Evolutionary conservation across 2,797 vertebrate genomes (phyloP).

Genomic region (Catamblyrhynchus diadema): DNA sequence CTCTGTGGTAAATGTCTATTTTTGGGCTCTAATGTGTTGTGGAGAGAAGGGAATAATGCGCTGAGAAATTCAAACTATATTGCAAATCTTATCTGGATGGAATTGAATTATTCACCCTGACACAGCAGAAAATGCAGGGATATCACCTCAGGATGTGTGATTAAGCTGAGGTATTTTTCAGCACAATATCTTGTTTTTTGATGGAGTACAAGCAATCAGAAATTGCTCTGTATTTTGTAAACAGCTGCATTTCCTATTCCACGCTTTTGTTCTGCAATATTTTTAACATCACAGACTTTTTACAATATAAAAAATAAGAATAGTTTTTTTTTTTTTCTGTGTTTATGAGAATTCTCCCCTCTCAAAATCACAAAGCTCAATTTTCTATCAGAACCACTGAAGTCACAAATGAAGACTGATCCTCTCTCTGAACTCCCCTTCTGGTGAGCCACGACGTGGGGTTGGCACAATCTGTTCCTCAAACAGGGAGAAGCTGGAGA

Average conservation of each 20-base stretch:
- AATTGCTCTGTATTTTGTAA: not conserved
- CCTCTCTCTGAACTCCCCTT: not conserved
- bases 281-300: not conserved
- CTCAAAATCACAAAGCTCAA: accelerated
- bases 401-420: not conserved
- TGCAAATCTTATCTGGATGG: not conserved
- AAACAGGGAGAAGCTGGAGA: not conserved
- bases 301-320: too few relatives aligned
- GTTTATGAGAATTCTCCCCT: not conserved
- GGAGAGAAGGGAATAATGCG: not conserved
- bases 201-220: not conserved
- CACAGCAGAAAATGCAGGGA: not conserved
- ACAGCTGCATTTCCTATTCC: not conserved
- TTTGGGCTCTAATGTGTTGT: not conserved
- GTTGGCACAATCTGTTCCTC: not conserved
- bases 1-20: not conserved
- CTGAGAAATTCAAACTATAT: not conserved
- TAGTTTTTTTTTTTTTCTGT: accelerated
- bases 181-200: not conserved
- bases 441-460: not conserved
- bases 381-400: not conserved
- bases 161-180: not conserved
- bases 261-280: accelerated
- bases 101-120: not conserved
- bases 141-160: not conserved